These are phyloP conservation scores for Zootermopsis nevadensis DNA, from an alignment of 2,888 invertebrate genomes.

Conservation along the genomic window DNA sequence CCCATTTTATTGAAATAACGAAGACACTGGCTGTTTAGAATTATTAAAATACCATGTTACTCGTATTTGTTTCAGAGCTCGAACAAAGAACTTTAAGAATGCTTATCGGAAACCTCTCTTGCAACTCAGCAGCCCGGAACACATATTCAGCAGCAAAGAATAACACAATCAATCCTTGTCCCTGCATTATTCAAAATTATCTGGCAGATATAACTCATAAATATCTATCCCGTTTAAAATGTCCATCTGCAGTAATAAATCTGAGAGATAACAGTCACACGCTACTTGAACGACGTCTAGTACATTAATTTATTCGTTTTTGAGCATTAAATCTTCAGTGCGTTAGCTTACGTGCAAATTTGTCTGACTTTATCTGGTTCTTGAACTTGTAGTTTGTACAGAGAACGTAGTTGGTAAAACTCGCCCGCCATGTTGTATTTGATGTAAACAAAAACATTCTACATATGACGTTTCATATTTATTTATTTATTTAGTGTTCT, in stretches of 20 bases:
- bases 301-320: background rate
- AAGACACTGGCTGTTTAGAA: too few species aligned
- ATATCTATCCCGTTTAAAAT: background rate
- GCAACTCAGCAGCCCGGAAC: background rate
- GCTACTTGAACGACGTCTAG: background rate
- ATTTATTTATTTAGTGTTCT: too few species aligned
- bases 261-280: background rate
- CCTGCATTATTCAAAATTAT: background rate
- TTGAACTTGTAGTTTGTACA: background rate
- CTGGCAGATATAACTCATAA: background rate
- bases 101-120: background rate
- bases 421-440: too few species aligned
- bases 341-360: background rate
- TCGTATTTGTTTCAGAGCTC: background rate
- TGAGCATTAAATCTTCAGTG: background rate
- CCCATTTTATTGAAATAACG: too few species aligned
- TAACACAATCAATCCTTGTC: background rate
- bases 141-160: too few species aligned
- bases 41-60: too few species aligned
- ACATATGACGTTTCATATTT: too few species aligned
- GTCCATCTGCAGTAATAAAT: constrained; percentile 6
- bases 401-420: too few species aligned
- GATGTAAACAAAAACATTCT: too few species aligned
- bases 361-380: background rate
- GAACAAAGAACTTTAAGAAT: background rate